Percentiles rank a stretch among this genome's conserved stretches.
Conservation (phyloP, 2,797 vertebrate genomes). For the Hafferia zeledoni region DNA sequence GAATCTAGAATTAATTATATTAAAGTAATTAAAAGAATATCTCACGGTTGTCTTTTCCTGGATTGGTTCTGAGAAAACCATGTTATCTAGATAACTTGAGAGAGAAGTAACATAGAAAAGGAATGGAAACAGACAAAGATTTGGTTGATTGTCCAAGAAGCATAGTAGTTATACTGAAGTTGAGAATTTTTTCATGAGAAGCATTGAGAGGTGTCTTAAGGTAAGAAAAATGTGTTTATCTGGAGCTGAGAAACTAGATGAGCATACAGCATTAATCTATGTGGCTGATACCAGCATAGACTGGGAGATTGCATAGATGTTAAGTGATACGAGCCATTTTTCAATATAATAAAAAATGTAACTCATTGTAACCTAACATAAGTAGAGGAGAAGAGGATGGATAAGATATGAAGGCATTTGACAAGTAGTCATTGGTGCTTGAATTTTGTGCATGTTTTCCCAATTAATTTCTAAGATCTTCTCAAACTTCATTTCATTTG, state of each 20-base stretch:
- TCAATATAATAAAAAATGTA: not conserved
- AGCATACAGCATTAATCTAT: not conserved
- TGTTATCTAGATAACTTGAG: not conserved
- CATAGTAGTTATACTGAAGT: not conserved
- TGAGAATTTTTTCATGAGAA: not conserved
- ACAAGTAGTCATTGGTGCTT: not conserved
- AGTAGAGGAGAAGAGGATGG: not conserved
- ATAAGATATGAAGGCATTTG: not conserved
- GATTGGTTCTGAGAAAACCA: not conserved
- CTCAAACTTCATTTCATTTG: not conserved
- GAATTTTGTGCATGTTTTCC: not conserved
- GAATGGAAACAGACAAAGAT: not conserved
- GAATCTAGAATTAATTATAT: not conserved
- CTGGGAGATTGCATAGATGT: not conserved
- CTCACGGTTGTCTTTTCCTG: not conserved
- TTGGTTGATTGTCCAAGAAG: not conserved
- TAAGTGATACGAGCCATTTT: not conserved
- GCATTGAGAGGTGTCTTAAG: not conserved
- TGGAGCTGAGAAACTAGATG: not conserved
- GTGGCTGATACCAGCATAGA: not conserved
- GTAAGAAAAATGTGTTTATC: not conserved
- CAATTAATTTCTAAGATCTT: not conserved
- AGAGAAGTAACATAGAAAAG: fast-evolving
- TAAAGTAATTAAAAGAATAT: not conserved
- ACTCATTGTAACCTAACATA: not conserved